A percentile compares a stretch with the other conserved stretches of the same genome.
These are phyloP conservation scores for Liopterus haemorrhoidalis DNA, from an alignment of 2,888 invertebrate genomes.

Conservation along the genomic window DNA sequence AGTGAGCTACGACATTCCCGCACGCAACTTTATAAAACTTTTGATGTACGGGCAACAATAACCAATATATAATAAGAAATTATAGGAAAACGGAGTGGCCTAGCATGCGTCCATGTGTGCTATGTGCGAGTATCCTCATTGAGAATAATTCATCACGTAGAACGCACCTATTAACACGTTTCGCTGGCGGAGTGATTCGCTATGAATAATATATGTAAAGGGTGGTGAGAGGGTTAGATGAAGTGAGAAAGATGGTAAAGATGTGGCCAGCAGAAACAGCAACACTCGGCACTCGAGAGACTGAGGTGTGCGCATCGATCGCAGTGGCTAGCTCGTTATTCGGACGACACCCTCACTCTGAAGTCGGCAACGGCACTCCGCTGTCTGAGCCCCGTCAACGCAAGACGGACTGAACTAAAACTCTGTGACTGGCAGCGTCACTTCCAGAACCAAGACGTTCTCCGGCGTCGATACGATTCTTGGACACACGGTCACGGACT, in stretches of 20 bases:
- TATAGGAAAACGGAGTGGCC: background rate
- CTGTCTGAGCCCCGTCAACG: background rate
- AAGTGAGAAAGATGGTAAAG: slow-evolving; percentile 7
- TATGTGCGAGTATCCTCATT: too few species aligned
- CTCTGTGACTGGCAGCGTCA: slow-evolving; percentile 1
- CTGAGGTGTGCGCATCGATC: slow-evolving; percentile 17
- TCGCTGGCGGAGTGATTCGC: slow-evolving; percentile 8
- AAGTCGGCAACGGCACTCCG: background rate
- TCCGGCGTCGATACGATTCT: too few species aligned
- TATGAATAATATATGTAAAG: slow-evolving; percentile 11
- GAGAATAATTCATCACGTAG: too few species aligned
- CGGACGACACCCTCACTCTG: slow-evolving; percentile 42
- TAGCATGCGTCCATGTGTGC: too few species aligned
- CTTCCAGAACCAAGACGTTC: background rate
- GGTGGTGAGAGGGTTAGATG: slow-evolving; percentile 9
- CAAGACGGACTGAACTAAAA: too few species aligned
- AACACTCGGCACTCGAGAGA: background rate
- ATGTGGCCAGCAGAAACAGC: background rate
- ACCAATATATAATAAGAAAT: slow-evolving; percentile 9
- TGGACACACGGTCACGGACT: background rate
- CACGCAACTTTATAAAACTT: slow-evolving; percentile 35
- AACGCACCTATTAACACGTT: too few species aligned
- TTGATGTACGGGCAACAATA: slow-evolving; percentile 29
- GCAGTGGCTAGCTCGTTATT: slow-evolving; percentile 39
- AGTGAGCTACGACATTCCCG: slow-evolving; percentile 34